phyloP scores from a whole-genome alignment of 2,888 invertebrate species.

The Trilocha varians region DNA sequence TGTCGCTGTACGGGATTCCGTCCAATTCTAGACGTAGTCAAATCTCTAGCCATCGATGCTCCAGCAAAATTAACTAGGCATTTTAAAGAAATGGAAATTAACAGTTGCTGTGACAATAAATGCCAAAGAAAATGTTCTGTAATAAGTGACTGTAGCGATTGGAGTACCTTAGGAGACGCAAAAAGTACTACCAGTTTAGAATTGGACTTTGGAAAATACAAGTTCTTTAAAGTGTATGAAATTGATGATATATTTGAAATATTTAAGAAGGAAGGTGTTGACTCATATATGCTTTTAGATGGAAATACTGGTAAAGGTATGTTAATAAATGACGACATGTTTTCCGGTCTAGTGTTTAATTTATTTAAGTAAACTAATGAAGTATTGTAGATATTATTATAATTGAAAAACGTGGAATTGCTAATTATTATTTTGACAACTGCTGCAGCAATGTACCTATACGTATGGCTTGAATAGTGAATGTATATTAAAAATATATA shows the following conservation, averaged over 20 bases:
- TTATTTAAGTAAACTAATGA: no score
- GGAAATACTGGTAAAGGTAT: constrained; percentile 84
- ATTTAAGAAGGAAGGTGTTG: constrained; percentile 45
- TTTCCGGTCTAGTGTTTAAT: no score
- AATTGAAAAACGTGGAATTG: no score
- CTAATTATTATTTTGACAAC: no score
- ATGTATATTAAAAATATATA: no score
- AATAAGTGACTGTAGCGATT: constrained; percentile 33
- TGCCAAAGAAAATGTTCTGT: constrained; percentile 42
- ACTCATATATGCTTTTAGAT: constrained; percentile 74
- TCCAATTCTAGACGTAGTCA: constrained; percentile 83
- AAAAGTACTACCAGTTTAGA: constrained; percentile 36
- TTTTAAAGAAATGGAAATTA: constrained; percentile 65
- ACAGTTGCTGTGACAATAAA: constrained; percentile 26
- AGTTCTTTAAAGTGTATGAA: constrained; percentile 63
- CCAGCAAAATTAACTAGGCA: constrained; percentile 58
- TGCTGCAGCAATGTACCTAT: no score
- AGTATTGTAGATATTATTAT: no score
- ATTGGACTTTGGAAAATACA: constrained; percentile 56
- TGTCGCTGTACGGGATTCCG: constrained; percentile 87
- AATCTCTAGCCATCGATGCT: constrained; percentile 78
- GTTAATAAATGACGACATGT: no score
- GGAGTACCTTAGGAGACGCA: constrained; percentile 29
- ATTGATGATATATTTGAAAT: constrained; percentile 61
- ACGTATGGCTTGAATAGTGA: no score